These are phyloP conservation scores for Polietes domitor DNA, from an alignment of 2,888 invertebrate species.

Conservation along the genomic window DNA sequence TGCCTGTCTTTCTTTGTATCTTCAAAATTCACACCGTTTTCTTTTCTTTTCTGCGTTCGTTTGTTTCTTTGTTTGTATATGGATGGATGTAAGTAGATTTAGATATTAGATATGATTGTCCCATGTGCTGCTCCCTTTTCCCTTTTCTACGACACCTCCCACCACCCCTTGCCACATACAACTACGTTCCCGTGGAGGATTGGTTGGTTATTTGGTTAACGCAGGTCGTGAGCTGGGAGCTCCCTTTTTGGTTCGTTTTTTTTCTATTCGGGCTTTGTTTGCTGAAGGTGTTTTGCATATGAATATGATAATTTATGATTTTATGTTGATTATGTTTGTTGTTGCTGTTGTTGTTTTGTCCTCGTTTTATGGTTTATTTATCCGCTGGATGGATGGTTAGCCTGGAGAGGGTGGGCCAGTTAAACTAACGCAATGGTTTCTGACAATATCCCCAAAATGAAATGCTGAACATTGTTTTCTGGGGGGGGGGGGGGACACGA, in stretches of 20 bases:
- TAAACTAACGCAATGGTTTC: not conserved
- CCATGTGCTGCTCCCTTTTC: constrained; percentile 1
- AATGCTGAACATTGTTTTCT: not conserved
- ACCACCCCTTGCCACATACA: no score
- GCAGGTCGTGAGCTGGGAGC: not conserved
- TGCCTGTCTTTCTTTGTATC: not conserved
- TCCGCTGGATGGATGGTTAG: not conserved
- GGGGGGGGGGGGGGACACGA: not conserved
- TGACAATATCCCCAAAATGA: not conserved
- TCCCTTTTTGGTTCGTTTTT: not conserved
- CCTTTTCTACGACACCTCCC: not conserved
- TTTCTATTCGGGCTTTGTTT: not conserved
- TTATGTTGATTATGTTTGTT: constrained; percentile 9
- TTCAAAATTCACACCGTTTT: constrained; percentile 3
- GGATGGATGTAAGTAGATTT: constrained; percentile 17
- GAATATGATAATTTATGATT: constrained; percentile 55
- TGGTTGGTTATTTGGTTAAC: no score
- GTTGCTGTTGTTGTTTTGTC: not conserved
- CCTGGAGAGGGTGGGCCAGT: not conserved
- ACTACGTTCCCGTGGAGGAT: not conserved
- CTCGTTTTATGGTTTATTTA: constrained; percentile 10
- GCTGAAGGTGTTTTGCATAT: constrained; percentile 58
- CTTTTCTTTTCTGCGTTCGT: no score
- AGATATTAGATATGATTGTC: constrained; percentile 24
- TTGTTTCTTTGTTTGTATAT: not conserved